Evolutionary conservation across 1,140 invertebrate genomes (phyloP), one percentile per base, ranked within the genome.

Genomic region (Drosophila ogumai): DNA sequence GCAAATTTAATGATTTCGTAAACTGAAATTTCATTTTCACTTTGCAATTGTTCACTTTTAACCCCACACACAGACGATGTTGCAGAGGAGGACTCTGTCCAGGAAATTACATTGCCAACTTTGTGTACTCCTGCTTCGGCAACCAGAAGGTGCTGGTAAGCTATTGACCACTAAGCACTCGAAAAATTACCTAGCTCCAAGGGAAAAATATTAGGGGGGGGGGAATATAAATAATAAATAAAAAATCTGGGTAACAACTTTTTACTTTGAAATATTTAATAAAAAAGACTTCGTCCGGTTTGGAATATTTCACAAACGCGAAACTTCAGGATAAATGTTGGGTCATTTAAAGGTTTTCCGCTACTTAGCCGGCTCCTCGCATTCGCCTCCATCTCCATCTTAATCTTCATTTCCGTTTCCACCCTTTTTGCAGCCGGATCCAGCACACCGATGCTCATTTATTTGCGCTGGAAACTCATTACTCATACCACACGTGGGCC

Each of bases 1-100:
- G 79, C 60, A 88, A 88, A 88, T 87, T 88, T 84, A 71, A 87
- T 87, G 85, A 75, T 79, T 82, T 67, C 71, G 69, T 69, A 72
- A 72, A 87, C 69, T 79, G 65, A 87, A 87, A 75, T 86, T 88
- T 73, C 72, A 84, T 87, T 88, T 67, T 50, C 36, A 41, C 58
- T 10, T 19, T 46, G 40, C 74, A 77, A 77, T 77, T 78, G 75
- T 76, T 82, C 64, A 67, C 47, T 73, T 72, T 78, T 57, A 52
- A 57, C 61, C 61, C 65, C 66, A 28, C 31, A 34, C 32, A 38
- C 31, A 22, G 22, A 58, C 22, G 31, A 10, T 15, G 31, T 3
- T 28, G 25, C 25, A 28, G 25, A 6, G 25, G 25, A 28, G 25
- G 25, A 28, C 25, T 41, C n/a, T 3, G 19, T 54, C 13, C 82